Conservation (phyloP, 1,140 invertebrate species). For the Neomicropteryx cornuta region DNA sequence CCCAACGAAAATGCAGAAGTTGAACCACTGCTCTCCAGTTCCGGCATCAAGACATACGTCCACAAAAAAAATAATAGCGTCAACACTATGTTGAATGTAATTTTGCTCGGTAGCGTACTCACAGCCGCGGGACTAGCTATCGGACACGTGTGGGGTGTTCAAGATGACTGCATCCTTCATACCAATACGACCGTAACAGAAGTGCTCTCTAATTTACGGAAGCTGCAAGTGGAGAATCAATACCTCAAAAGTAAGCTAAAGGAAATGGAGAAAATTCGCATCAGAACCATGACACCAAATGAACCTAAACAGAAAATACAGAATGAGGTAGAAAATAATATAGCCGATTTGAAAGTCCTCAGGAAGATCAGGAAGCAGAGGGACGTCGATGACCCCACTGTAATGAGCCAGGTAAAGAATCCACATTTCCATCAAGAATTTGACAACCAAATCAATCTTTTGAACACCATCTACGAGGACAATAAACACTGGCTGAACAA, state of each 20-base stretch:
- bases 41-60: conserved; percentile 29
- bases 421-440: no score
- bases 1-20: conserved; percentile 16
- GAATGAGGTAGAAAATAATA: no score
- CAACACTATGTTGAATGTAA: conserved; percentile 33
- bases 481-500: no score
- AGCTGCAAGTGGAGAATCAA: conserved; percentile 36
- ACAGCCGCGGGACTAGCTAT: conserved; percentile 34
- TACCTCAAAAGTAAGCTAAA: conserved; percentile 31
- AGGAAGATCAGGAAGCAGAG: no score
- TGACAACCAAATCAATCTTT: no score
- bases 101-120: conserved; percentile 34
- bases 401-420: no score
- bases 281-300: no score
- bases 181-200: conserved; percentile 29
- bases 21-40: conserved; percentile 14
- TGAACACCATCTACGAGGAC: no score
- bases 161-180: conserved; percentile 29
- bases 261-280: no score
- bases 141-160: conserved; percentile 37
- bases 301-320: no score
- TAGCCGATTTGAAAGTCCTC: no score
- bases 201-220: conserved; percentile 35
- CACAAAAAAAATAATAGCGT: conserved; percentile 35
- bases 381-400: no score